These are phyloP conservation scores for Desoria tigrina DNA, from an alignment of 2,888 invertebrate species.

Conservation along the genomic window DNA sequence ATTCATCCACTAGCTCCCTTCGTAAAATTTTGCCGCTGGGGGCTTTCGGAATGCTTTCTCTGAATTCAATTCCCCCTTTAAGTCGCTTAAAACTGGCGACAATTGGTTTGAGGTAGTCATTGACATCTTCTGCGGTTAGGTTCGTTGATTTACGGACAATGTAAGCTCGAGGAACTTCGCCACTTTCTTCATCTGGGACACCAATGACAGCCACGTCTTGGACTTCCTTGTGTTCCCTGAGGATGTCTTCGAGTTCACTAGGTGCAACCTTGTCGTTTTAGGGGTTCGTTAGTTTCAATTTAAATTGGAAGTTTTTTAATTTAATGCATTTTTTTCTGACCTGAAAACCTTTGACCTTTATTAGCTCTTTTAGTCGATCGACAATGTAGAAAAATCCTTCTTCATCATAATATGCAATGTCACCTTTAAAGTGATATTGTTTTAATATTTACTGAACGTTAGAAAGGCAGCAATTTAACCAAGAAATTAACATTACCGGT, in stretches of 20 bases:
- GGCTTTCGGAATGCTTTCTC: conserved; percentile 72
- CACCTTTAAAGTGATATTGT: conserved; percentile 54
- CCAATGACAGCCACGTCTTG: conserved; percentile 84
- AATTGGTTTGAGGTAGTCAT: conserved; percentile 65
- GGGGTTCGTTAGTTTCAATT: too few species aligned
- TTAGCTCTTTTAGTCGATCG: conserved; percentile 77
- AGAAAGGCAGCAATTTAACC: neutral
- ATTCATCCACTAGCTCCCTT: conserved; percentile 61
- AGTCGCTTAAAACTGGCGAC: conserved; percentile 77
- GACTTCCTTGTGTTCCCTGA: conserved; percentile 72
- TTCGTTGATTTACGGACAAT: conserved; percentile 62
- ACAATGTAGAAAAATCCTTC: conserved; percentile 74
- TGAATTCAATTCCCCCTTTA: conserved; percentile 68
- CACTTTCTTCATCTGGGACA: conserved; percentile 66
- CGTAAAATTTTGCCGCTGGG: conserved; percentile 75
- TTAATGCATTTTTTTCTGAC: conserved; percentile 21
- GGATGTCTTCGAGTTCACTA: conserved; percentile 77
- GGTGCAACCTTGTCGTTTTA: conserved; percentile 73
- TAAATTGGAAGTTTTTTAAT: too few species aligned
- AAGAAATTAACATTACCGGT: too few species aligned
- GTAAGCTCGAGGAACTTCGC: conserved; percentile 76
- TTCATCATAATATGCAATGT: conserved; percentile 66
- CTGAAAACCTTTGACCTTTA: conserved; percentile 59
- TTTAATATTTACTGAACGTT: neutral
- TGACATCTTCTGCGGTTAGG: conserved; percentile 63